A percentile compares a stretch with the other conserved stretches of the same genome.
phyloP scores from a whole-genome alignment of 2,797 vertebrate genomes.

The Natrix natrix region DNA sequence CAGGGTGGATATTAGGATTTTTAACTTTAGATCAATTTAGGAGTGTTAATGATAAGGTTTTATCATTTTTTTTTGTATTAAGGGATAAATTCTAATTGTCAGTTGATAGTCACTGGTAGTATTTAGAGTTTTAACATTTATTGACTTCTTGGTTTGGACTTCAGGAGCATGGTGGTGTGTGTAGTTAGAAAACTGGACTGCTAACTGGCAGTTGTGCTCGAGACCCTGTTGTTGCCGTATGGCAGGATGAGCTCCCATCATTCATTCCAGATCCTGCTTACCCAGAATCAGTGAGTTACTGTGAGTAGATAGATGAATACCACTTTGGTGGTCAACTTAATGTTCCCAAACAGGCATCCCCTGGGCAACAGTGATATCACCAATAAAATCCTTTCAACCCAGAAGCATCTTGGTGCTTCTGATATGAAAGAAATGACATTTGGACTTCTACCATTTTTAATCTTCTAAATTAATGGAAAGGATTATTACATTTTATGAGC shows the following conservation, averaged over 20 bases:
- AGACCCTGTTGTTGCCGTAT: background rate
- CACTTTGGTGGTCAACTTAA: background rate
- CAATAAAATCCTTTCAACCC: background rate
- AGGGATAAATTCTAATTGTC: background rate
- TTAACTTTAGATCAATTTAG: background rate
- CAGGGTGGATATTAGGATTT: background rate
- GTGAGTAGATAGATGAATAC: background rate
- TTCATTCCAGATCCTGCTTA: background rate
- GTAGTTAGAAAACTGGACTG: background rate
- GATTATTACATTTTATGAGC: background rate
- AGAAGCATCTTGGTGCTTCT: background rate
- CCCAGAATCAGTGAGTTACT: background rate
- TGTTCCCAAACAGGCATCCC: background rate
- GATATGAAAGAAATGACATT: background rate
- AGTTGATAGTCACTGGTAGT: background rate
- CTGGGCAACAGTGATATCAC: background rate
- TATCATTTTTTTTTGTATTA: background rate
- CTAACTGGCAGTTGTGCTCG: background rate
- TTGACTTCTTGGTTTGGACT: background rate
- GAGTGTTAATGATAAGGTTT: background rate
- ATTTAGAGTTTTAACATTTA: background rate
- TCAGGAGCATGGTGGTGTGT: background rate
- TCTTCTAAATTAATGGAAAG: background rate
- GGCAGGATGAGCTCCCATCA: background rate
- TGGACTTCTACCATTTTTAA: background rate